Base-by-base conservation (phyloP, 2,113 vertebrate species). In the Pteronura brasiliensis region DNA sequence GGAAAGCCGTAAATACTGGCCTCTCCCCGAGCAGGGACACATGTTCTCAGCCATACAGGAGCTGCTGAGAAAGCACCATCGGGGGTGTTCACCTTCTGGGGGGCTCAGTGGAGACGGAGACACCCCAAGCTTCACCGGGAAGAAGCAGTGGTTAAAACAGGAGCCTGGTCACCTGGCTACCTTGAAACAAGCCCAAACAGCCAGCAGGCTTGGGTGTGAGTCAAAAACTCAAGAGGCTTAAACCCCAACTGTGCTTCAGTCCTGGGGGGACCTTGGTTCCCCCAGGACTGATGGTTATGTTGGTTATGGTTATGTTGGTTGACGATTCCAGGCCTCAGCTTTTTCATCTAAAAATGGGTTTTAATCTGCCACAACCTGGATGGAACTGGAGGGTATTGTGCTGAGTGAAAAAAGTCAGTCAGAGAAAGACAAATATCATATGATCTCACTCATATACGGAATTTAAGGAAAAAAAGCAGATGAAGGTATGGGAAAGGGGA, bases 1-100 rank as follows among this genome's bases (percentile, higher is more conserved):
- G 99, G 98, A 99, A 99, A 99, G 98, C 98, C 97, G 97, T 98
- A 99, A 98, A 99, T 98, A 98, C 96, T 98, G 94, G 98, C 1
- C 39, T 47, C 97, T 0, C 82, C 57, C 93, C 93, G 99, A 99
- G 98, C 94, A 27, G 97, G 98, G 99, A 98, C 98, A 99, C 98
- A 98, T 99, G 99, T 98, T 98, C 98, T 98, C 97, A 98, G 98
- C 98, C 98, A 98, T 98, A 98, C 98, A 98, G 98, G 98, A 98
- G 98, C 98, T 98, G 99, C 98, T 98, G 97, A 96, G 96, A 97
- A 98, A 71, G 92, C 98, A 93, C 97, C 0, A 23, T 63, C 44
- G 83, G 97, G 98, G 94, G 97, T 97, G 97, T 95, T 98, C 98
- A 96, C 96, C 91, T 98, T 98, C 97, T 90, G 83, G 97, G 42